Conservation (phyloP, 2,797 vertebrate species). For the Choloepus didactylus region DNA sequence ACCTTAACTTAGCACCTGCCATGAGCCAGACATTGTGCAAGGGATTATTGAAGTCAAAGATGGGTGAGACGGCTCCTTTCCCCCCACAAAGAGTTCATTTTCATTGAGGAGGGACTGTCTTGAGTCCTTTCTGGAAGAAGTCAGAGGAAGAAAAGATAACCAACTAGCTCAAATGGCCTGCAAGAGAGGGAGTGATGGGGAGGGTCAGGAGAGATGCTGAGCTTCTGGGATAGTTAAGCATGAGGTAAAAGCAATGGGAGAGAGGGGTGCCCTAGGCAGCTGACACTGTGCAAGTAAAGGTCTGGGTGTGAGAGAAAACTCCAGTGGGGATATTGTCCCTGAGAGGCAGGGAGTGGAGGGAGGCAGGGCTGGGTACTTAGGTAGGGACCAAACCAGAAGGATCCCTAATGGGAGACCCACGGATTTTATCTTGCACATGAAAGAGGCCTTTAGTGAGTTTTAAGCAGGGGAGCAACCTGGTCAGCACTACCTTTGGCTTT, state of each 20-base stretch:
- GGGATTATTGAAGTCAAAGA: not conserved
- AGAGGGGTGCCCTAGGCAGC: not conserved
- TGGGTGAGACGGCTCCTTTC: not conserved
- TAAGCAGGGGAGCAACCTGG: not conserved
- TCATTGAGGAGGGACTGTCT: not conserved
- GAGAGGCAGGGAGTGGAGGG: not conserved
- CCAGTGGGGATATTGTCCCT: not conserved
- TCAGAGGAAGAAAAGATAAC: not conserved
- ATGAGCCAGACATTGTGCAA: not conserved
- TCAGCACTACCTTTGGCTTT: not conserved
- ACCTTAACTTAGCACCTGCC: not conserved
- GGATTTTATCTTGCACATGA: not conserved
- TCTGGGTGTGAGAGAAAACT: not conserved
- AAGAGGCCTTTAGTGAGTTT: not conserved
- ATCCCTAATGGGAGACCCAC: not conserved
- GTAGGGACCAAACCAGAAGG: not conserved
- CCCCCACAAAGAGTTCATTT: not conserved
- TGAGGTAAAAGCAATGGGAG: not conserved
- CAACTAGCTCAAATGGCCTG: not conserved
- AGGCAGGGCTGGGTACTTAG: not conserved
- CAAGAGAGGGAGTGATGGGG: not conserved
- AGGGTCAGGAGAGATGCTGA: not conserved
- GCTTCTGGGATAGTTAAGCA: not conserved
- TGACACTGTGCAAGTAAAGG: not conserved
- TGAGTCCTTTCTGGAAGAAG: not conserved